These are phyloP conservation scores for Peromyscus californicus DNA, from an alignment of 2,113 vertebrate genomes.

Conservation along the genomic window DNA sequence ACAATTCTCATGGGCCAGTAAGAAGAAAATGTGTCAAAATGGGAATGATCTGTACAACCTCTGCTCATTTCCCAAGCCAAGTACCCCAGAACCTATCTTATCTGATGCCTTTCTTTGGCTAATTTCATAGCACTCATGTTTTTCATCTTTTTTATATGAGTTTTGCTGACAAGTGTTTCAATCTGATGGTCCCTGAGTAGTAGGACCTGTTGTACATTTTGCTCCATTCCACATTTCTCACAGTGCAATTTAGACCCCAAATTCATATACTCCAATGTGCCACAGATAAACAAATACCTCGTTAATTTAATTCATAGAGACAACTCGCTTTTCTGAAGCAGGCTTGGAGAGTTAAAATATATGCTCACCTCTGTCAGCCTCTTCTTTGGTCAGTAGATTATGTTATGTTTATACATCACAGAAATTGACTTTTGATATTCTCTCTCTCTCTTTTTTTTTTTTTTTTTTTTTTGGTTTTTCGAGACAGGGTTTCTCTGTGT, in stretches of 20 bases:
- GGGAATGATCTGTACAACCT: not conserved
- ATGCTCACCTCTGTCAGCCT: not conserved
- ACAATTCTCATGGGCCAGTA: not conserved
- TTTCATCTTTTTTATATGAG: not conserved
- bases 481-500: too few relatives aligned
- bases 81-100: not conserved
- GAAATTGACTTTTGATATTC: not conserved
- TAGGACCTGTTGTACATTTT: not conserved
- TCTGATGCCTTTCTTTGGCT: conserved; percentile 11
- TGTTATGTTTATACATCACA: not conserved
- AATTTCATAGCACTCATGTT: not conserved
- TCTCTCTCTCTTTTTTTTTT: too few relatives aligned
- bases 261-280: not conserved
- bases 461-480: too few relatives aligned
- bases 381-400: conserved; percentile 23
- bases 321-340: conserved; percentile 50
- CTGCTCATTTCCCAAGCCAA: conserved; percentile 1
- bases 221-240: not conserved
- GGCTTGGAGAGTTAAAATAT: conserved; percentile 49
- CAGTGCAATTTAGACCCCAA: not conserved
- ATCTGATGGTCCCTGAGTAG: not conserved
- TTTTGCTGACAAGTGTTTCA: not conserved
- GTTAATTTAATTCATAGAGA: conserved; percentile 33
- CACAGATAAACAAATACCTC: not conserved
- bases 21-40: not conserved